phyloP scores from a whole-genome alignment of 1,140 invertebrate genomes.

The Temnothorax curvispinosus region DNA sequence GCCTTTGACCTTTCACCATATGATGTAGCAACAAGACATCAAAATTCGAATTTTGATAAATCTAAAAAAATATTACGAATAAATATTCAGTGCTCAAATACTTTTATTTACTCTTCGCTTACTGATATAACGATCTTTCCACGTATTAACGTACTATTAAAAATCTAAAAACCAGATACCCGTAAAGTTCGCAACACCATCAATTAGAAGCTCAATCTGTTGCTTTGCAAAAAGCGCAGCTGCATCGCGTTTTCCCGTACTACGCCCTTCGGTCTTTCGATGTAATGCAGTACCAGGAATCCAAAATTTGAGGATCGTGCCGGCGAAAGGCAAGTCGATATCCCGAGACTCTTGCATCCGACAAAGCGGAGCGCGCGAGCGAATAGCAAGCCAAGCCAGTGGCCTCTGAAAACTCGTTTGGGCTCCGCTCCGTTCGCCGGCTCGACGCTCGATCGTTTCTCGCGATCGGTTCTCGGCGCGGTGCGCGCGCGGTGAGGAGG shows the following conservation, averaged over 20 bases:
- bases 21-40: not conserved
- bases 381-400: not conserved
- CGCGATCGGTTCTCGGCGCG: conserved; percentile 5
- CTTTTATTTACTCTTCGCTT: not conserved
- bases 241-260: not conserved
- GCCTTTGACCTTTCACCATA: not conserved
- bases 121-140: not conserved
- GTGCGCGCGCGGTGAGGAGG: not conserved
- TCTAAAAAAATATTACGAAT: not conserved
- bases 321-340: conserved; percentile 32
- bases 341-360: not conserved
- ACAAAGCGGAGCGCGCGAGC: not conserved
- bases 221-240: not conserved
- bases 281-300: conserved; percentile 56
- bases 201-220: not conserved
- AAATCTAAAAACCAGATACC: not conserved
- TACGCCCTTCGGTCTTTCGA: conserved; percentile 24
- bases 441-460: conserved; percentile 24
- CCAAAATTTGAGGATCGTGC: conserved; percentile 48
- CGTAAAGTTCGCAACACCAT: not conserved
- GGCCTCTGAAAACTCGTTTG: conserved; percentile 67
- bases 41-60: not conserved
- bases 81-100: not conserved
- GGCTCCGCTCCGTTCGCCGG: not conserved
- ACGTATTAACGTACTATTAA: not conserved